These are phyloP conservation scores for Poecilia velifera DNA, from an alignment of 2,797 vertebrate genomes.

Conservation along the genomic window DNA sequence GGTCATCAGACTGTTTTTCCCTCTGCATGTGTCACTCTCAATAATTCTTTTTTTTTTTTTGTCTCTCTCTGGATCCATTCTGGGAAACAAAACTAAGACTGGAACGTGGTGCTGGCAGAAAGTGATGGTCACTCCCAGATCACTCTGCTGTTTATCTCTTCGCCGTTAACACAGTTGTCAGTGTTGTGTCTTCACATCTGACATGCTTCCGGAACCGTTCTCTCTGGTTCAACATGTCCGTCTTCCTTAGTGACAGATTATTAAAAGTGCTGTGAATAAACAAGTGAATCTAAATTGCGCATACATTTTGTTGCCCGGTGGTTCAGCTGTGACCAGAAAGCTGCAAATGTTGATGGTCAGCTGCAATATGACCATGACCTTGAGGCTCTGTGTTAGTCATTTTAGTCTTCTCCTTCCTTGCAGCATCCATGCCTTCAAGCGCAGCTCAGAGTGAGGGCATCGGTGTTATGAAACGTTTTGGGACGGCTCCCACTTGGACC, in stretches of 20 bases:
- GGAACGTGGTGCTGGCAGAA: conserved; percentile 67
- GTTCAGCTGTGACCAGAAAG: background rate
- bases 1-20: conserved; percentile 43
- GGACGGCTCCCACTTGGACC: conserved; percentile 7
- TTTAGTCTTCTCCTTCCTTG: conserved; percentile 10
- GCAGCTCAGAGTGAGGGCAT: background rate
- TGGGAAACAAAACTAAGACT: conserved; percentile 53
- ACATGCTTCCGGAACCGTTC: conserved; percentile 18
- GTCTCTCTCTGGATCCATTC: conserved; percentile 51
- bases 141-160: conserved; percentile 57
- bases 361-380: background rate
- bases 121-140: conserved; percentile 57
- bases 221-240: background rate
- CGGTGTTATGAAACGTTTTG: background rate
- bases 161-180: conserved; percentile 39
- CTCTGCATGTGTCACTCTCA: conserved; percentile 50
- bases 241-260: background rate
- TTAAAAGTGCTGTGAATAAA: background rate
- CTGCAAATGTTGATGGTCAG: background rate
- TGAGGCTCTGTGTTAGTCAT: conserved; percentile 12
- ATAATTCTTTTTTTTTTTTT: conserved; percentile 44
- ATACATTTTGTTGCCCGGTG: background rate
- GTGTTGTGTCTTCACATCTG: conserved; percentile 32
- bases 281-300: background rate
- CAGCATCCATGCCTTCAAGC: background rate